These are phyloP conservation scores for Aphelinus atriplicis DNA, from an alignment of 1,140 invertebrate genomes.

Conservation along the genomic window DNA sequence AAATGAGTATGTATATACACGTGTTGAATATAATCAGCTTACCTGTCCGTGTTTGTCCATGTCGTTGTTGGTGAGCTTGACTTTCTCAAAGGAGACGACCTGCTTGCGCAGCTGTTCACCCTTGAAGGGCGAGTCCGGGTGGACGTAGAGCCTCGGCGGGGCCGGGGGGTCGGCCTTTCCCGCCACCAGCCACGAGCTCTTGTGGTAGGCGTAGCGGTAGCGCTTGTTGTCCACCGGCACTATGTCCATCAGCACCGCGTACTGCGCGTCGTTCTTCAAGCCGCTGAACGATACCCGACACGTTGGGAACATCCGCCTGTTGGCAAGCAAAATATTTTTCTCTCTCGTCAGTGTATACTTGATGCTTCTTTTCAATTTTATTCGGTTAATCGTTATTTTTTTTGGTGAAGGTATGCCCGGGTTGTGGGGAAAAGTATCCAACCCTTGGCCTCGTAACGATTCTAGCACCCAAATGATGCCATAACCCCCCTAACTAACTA, in stretches of 20 bases:
- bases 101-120: constrained; percentile 96
- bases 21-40: constrained; percentile 57
- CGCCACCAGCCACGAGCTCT: constrained; percentile 96
- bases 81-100: constrained; percentile 98
- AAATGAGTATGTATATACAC: no score
- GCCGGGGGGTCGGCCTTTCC: constrained; percentile 98
- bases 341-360: no score
- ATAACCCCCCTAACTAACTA: no score
- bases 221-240: constrained; percentile 96
- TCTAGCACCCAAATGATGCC: no score
- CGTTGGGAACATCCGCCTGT: constrained; percentile 98
- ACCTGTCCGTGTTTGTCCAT: constrained; percentile 99
- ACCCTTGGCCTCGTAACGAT: no score
- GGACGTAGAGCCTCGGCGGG: constrained; percentile 90
- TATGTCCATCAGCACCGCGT: constrained; percentile 95
- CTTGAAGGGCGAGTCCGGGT: constrained; percentile 97
- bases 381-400: no score
- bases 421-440: no score
- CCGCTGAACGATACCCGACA: constrained; percentile 91
- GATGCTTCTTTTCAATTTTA: no score
- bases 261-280: constrained; percentile 75
- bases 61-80: constrained; percentile 99
- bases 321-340: no score
- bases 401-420: no score
- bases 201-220: constrained; percentile 97